These are phyloP conservation scores for Pangasianodon hypophthalmus DNA, from an alignment of 2,113 vertebrate species.

Conservation along the genomic window DNA sequence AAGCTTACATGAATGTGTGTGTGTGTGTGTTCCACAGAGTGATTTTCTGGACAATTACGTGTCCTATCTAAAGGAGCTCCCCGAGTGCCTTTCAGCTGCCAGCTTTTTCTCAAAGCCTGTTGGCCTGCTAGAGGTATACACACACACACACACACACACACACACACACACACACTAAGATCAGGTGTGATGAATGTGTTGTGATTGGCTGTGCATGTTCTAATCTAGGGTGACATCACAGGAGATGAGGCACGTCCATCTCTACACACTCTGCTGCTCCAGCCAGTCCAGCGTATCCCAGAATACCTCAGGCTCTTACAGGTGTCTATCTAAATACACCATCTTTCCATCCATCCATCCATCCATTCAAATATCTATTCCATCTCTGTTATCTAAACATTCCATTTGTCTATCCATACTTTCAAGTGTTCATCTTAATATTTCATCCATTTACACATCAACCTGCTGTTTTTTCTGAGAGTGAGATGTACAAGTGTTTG, in stretches of 20 bases:
- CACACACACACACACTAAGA: background rate
- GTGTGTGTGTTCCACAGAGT: constrained; percentile 74
- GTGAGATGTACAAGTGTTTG: background rate
- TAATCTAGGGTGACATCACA: constrained; percentile 69
- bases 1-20: background rate
- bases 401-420: background rate
- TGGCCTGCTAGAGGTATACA: constrained; percentile 68
- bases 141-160: constrained; percentile 17
- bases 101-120: constrained; percentile 71
- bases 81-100: constrained; percentile 89
- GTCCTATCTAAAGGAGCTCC: constrained; percentile 92
- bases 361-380: background rate
- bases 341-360: background rate
- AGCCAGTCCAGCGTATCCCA: constrained; percentile 92
- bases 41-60: constrained; percentile 95
- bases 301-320: constrained; percentile 92
- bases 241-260: constrained; percentile 89
- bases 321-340: constrained; percentile 64
- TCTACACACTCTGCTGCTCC: constrained; percentile 89
- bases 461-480: background rate
- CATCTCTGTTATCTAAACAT: background rate
- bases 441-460: background rate
- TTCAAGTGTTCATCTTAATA: background rate
- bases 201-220: constrained; percentile 36
- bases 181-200: background rate